phyloP scores from a whole-genome alignment of 2,113 vertebrate genomes.

The Brevimyrus niger region DNA sequence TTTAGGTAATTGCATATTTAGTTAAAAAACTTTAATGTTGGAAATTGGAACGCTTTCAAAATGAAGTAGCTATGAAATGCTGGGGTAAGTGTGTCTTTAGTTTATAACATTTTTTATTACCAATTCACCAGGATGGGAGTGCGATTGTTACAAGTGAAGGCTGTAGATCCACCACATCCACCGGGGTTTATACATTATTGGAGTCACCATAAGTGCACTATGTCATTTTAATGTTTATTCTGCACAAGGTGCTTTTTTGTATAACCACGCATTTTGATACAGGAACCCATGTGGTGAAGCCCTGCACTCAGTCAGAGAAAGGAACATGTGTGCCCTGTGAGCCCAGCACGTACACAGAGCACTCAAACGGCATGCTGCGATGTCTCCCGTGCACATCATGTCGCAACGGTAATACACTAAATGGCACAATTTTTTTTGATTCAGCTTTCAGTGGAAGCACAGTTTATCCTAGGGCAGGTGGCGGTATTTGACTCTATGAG shows the following conservation, averaged over 20 bases:
- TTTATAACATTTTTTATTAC: not conserved
- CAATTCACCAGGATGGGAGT: not conserved
- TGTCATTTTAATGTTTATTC: not conserved
- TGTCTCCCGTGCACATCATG: conserved; percentile 63
- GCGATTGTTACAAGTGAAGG: not conserved
- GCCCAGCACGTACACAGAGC: conserved; percentile 57
- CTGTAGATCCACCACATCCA: not conserved
- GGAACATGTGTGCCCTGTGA: conserved; percentile 53
- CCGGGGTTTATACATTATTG: not conserved
- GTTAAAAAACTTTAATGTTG: not conserved
- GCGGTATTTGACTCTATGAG: not conserved
- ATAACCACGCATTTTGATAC: conserved; percentile 11
- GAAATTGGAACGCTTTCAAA: not conserved
- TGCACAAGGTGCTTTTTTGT: not conserved
- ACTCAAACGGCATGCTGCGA: conserved; percentile 63
- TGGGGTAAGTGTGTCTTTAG: not conserved
- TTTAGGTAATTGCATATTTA: not conserved
- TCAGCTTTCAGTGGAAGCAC: not conserved
- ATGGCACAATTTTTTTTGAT: not conserved
- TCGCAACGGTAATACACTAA: conserved; percentile 49
- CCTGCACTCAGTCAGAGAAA: conserved; percentile 43
- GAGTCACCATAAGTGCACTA: not conserved
- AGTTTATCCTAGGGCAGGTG: not conserved
- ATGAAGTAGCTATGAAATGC: not conserved
- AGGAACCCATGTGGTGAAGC: conserved; percentile 57